Evolutionary conservation across 2,113 vertebrate species (phyloP).

Genomic region (Shinisaurus crocodilurus): DNA sequence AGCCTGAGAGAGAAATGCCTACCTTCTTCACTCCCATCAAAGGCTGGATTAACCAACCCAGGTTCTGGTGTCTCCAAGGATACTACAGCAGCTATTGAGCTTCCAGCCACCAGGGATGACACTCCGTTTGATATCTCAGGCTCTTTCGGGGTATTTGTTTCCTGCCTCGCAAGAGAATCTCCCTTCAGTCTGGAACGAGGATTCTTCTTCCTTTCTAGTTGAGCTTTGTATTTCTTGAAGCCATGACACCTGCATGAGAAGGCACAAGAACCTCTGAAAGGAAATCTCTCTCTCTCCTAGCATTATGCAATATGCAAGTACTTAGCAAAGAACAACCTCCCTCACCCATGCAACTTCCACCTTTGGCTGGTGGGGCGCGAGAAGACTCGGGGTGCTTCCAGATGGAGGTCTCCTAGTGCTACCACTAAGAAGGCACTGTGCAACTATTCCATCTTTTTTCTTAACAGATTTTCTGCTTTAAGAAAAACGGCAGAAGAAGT

Average conservation of each 20-base stretch:
- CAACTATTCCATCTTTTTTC: too few relatives aligned
- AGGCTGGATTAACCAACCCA: slow-evolving; percentile 89
- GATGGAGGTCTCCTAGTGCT: too few relatives aligned
- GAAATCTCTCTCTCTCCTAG: rapidly evolving
- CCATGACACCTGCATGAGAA: slow-evolving; percentile 82
- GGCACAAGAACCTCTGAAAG: slow-evolving; percentile 28
- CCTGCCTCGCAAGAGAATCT: slow-evolving; percentile 74
- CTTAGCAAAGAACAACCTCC: not conserved
- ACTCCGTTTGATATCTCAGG: slow-evolving; percentile 9
- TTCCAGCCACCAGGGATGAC: slow-evolving; percentile 57
- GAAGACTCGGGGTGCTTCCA: too few relatives aligned
- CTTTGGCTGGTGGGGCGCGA: not conserved
- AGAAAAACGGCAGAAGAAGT: too few relatives aligned
- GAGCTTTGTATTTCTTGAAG: slow-evolving; percentile 84
- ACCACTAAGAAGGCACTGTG: too few relatives aligned
- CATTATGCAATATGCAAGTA: not conserved
- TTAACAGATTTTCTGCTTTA: too few relatives aligned
- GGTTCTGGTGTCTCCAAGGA: slow-evolving; percentile 79
- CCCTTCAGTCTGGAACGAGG: slow-evolving; percentile 81
- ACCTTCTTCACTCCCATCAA: slow-evolving; percentile 92
- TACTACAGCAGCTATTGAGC: slow-evolving; percentile 64
- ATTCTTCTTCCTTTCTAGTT: slow-evolving; percentile 82
- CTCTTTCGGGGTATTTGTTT: slow-evolving; percentile 51
- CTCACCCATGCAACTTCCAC: not conserved
- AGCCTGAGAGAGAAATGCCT: slow-evolving; percentile 16